A percentile compares a stretch with the other conserved stretches of the same genome.
Evolutionary conservation across 2,797 vertebrate genomes (phyloP).

Genomic region (Hoplostethus atlanticus): DNA sequence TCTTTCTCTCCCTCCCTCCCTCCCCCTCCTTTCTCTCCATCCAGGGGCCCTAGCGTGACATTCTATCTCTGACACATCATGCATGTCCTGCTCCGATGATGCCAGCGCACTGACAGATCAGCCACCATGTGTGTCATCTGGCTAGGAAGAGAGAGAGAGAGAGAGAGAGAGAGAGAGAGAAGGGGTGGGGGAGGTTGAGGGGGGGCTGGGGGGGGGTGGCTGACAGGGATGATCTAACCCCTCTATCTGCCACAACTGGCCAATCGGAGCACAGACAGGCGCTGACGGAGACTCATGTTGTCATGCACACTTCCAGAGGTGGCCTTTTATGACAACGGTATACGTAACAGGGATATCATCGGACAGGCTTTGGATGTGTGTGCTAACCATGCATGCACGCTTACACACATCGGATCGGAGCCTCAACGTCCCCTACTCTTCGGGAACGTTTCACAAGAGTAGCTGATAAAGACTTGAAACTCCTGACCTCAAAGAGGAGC

Average conservation of each 20-base stretch:
- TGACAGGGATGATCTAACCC: slow-evolving; percentile 41
- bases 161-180: not conserved
- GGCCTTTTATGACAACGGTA: not conserved
- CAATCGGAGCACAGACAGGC: slow-evolving; percentile 18
- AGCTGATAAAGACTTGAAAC: slow-evolving; percentile 9
- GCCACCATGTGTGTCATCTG: slow-evolving; percentile 82
- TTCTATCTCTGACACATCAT: slow-evolving; percentile 85
- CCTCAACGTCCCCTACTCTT: no score
- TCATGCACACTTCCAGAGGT: slow-evolving; percentile 16
- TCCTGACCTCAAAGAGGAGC: not conserved
- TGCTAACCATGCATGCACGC: not conserved
- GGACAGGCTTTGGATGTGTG: not conserved
- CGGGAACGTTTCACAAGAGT: no score
- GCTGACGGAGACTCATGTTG: not conserved
- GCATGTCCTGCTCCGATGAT: slow-evolving; percentile 83
- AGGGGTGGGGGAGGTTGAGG: slow-evolving; percentile 21
- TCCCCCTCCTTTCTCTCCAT: slow-evolving; percentile 41
- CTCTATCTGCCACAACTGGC: slow-evolving; percentile 28
- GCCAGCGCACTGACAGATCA: slow-evolving; percentile 82
- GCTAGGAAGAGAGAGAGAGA: slow-evolving; percentile 42
- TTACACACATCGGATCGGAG: not conserved
- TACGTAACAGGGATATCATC: not conserved
- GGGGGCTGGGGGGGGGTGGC: slow-evolving; percentile 13
- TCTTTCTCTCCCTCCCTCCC: not conserved
- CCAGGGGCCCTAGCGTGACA: slow-evolving; percentile 80